A percentile compares a stretch with the other conserved stretches of the same genome.
Conservation (phyloP, 2,797 vertebrate species). For the Galagoides demidoff region DNA sequence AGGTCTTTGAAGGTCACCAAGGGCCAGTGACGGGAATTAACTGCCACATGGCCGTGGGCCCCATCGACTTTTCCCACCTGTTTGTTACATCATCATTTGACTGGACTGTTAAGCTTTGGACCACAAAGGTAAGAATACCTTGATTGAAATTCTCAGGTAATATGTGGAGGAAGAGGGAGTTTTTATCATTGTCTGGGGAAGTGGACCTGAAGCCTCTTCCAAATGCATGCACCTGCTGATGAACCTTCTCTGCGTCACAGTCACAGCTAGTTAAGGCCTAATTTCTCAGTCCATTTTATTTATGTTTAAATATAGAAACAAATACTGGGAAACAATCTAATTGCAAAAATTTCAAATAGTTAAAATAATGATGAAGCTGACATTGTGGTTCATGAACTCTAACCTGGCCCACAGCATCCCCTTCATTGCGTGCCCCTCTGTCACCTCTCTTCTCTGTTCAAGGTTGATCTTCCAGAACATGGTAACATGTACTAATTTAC, state of each 20-base stretch:
- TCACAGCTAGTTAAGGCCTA: neutral
- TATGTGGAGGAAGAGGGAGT: neutral
- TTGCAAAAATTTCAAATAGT: neutral
- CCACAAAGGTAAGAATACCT: slow-evolving; percentile 94
- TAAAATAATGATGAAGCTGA: neutral
- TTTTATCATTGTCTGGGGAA: neutral
- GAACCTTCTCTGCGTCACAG: neutral
- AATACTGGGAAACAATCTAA: neutral
- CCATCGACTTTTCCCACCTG: slow-evolving; percentile 97
- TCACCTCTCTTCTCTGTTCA: neutral
- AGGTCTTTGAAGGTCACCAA: slow-evolving; percentile 98
- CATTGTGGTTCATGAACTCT: neutral
- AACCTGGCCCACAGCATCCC: neutral
- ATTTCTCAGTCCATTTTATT: neutral
- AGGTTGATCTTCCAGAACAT: neutral
- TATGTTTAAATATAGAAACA: neutral
- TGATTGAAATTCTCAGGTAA: neutral
- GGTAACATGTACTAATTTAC: neutral
- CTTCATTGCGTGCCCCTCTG: neutral
- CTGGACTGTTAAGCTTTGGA: slow-evolving; percentile 99
- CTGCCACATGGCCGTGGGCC: slow-evolving; percentile 96
- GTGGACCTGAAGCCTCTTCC: neutral
- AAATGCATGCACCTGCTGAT: neutral
- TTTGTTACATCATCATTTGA: slow-evolving; percentile 99
- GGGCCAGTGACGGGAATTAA: slow-evolving; percentile 98